Base-by-base conservation (phyloP, 2,113 vertebrate genomes). In the Colinus virginianus region DNA sequence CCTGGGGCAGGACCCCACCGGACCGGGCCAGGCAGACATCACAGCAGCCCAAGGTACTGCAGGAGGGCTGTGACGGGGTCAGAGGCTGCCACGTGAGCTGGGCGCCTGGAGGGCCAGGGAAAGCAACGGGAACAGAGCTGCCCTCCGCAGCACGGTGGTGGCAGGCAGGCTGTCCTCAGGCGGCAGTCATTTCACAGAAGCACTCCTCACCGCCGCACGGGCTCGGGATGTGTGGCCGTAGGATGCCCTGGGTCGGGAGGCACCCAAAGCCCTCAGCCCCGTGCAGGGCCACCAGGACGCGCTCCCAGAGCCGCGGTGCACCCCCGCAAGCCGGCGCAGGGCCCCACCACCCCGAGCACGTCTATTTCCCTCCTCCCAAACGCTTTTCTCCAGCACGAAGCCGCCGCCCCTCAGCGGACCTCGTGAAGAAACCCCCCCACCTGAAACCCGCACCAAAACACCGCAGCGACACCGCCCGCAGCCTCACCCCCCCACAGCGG, bases 171-270 rank as follows among this genome's bases (percentile, higher is more conserved):
- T 6, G 55, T 7, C 49, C 78, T 9, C 23, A 3, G 43, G 38
- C 20, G 3, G 20, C 2, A 1, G 46, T 4, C 28, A 12, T 6
- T 1, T 4, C 0, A 62, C 43, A n/a, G 4, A 45, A 51, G 61
- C 2, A 51, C 56, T 66, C 56, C n/a, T 13, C 66, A 5, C 4
- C 18, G 1, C 7, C 30, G 12, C 25, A 5, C 4, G 19, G 7
- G 0, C 28, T 2, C 64, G 15, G 38, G 58, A 59, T 8, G 14
- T 0, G 6, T 0, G 15, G 20, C 23, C 36, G 28, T 22, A 15
- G 25, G 36, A 63, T 38, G 36, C 15, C 15, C 22, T 11, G 59
- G 15, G 36, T 11, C 36, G 36, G 59, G 36, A 26, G 23, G 23
- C 34, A 26, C 10, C 14, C 36, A 15, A 17, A 28, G 34, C 16